Percentiles rank a stretch among this genome's conserved stretches.
Evolutionary conservation across 2,888 invertebrate genomes (phyloP).

Genomic region (Anorthoa munda): DNA sequence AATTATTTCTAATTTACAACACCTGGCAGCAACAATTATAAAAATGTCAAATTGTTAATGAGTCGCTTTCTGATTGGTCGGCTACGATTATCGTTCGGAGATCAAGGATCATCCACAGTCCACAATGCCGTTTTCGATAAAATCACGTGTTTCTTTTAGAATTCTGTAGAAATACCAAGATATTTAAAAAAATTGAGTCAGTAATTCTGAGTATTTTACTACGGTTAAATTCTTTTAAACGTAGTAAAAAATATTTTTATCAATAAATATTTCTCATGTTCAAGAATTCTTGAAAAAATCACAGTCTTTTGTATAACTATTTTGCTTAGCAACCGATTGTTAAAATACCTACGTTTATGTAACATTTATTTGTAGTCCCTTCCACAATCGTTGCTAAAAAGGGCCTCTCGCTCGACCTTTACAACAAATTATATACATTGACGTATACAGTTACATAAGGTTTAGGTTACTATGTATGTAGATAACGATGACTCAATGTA

Average conservation of each 20-base stretch:
- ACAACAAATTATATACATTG: slow-evolving; percentile 31
- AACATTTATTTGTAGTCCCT: slow-evolving; percentile 14
- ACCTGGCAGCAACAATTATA: slow-evolving; percentile 48
- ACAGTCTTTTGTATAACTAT: background rate
- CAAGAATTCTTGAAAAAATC: slow-evolving; percentile 7
- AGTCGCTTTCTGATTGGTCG: slow-evolving; percentile 40
- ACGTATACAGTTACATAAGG: slow-evolving; percentile 38
- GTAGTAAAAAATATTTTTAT: slow-evolving; percentile 16
- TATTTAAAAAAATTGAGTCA: background rate
- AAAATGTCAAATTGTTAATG: slow-evolving; percentile 56
- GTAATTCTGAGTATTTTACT: slow-evolving; percentile 1
- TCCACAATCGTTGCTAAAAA: slow-evolving; percentile 4
- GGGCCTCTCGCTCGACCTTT: slow-evolving; percentile 45
- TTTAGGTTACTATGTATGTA: slow-evolving; percentile 40
- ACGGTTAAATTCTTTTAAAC: background rate
- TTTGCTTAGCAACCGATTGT: background rate
- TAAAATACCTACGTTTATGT: background rate
- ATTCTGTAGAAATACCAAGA: slow-evolving; percentile 5
- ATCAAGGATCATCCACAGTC: slow-evolving; percentile 47
- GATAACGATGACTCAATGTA: slow-evolving; percentile 50
- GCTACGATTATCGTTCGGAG: slow-evolving; percentile 40
- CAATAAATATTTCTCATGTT: background rate
- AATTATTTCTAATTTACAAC: slow-evolving; percentile 50
- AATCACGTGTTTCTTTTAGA: slow-evolving; percentile 24
- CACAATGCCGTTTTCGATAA: slow-evolving; percentile 10